phyloP scores from a whole-genome alignment of 2,888 invertebrate genomes.

The Neoitamus cyanurus region DNA sequence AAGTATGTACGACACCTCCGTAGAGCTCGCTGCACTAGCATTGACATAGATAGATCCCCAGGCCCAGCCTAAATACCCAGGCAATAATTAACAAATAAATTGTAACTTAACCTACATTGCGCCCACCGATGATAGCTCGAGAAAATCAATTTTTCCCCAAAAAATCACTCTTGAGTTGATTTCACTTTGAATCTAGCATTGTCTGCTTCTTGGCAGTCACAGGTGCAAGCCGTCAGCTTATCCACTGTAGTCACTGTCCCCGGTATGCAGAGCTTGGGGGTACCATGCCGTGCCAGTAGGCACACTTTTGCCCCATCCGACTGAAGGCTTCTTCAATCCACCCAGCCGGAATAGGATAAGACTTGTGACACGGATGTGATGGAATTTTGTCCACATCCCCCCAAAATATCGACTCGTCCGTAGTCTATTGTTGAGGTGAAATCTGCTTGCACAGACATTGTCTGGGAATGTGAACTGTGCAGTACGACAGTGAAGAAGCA shows the following conservation, averaged over 20 bases:
- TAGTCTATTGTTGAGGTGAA: background rate
- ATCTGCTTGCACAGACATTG: background rate
- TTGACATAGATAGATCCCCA: background rate
- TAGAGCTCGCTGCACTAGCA: background rate
- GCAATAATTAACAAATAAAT: constrained; percentile 13
- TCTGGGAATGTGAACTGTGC: background rate
- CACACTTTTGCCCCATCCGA: background rate
- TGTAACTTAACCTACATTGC: constrained; percentile 48
- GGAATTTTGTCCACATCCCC: background rate
- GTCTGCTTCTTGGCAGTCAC: background rate
- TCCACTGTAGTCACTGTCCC: background rate
- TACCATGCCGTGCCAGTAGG: constrained; percentile 44
- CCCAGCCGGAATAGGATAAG: background rate
- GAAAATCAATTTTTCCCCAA: constrained; percentile 39
- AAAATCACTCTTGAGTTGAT: background rate
- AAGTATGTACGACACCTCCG: background rate
- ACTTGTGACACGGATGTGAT: background rate
- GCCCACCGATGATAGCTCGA: background rate
- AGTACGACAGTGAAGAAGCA: background rate
- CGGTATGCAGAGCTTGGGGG: background rate
- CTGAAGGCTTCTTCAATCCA: background rate
- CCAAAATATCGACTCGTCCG: background rate
- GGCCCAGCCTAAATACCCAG: background rate
- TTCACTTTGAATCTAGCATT: background rate
- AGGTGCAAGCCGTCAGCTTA: background rate